Conservation (phyloP, 2,113 vertebrate species). For the Passer domesticus region DNA sequence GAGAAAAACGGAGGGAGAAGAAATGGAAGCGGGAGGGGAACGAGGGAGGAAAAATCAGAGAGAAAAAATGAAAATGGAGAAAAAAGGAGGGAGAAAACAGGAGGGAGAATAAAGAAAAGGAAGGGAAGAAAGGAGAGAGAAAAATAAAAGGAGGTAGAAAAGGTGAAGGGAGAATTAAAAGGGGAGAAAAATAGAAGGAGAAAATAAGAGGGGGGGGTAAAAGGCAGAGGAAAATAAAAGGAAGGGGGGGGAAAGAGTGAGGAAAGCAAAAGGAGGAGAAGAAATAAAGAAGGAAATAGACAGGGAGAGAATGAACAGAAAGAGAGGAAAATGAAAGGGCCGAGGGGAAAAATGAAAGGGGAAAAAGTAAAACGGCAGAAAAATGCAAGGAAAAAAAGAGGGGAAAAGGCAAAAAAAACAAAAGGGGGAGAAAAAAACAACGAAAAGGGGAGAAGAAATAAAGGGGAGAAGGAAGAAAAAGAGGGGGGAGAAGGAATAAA, state of each 20-base stretch:
- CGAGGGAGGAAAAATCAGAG: background rate
- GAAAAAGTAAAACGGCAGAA: background rate
- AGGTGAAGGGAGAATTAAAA: background rate
- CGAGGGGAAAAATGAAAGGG: background rate
- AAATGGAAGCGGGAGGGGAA: background rate
- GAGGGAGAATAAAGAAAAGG: background rate
- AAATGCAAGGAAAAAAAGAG: background rate
- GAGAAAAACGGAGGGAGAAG: too few species aligned
- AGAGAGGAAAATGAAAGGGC: background rate
- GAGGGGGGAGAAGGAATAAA: rapidly evolving
- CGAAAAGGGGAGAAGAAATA: background rate
- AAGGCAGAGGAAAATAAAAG: background rate
- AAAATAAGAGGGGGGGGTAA: background rate
- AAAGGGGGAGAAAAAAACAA: background rate
- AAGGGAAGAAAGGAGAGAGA: background rate
- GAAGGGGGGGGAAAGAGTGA: too few species aligned
- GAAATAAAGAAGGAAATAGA: background rate
- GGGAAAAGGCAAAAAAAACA: rapidly evolving
- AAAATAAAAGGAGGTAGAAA: background rate
- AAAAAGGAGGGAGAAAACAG: background rate
- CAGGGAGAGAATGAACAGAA: background rate
- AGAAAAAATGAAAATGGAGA: background rate
- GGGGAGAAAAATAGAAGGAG: background rate
- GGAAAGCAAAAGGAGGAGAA: background rate
- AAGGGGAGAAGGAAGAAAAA: too few species aligned